Percentiles rank a stretch among this genome's conserved stretches.
Evolutionary conservation across 2,888 invertebrate genomes (phyloP).

Genomic region (Acheta domesticus): DNA sequence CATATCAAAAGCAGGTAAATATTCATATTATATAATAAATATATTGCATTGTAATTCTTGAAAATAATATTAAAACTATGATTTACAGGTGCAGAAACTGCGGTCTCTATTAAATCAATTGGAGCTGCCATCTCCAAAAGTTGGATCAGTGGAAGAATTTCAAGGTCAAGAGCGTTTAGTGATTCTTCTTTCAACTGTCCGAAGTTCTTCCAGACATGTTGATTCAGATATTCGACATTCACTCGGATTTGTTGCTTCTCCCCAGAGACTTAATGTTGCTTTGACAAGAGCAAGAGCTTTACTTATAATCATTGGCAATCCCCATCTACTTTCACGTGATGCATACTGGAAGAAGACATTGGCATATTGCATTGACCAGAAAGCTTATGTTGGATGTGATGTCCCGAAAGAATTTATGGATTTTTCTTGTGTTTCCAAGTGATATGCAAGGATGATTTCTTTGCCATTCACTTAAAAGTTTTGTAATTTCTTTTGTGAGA

Average conservation of each 20-base stretch:
- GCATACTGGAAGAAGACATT: slow-evolving; percentile 62
- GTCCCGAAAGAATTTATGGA: slow-evolving; percentile 47
- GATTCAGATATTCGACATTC: slow-evolving; percentile 47
- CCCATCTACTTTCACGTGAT: slow-evolving; percentile 64
- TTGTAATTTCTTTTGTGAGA: too few species aligned
- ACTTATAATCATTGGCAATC: slow-evolving; percentile 80
- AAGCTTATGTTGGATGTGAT: slow-evolving; percentile 69
- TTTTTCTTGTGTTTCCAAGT: background rate
- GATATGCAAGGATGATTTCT: too few species aligned
- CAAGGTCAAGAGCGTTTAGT: slow-evolving; percentile 76
- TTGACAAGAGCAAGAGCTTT: slow-evolving; percentile 79
- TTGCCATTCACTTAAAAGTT: too few species aligned
- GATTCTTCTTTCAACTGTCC: slow-evolving; percentile 68
- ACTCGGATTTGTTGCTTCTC: slow-evolving; percentile 69
- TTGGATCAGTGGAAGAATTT: slow-evolving; percentile 82
- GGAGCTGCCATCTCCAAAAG: slow-evolving; percentile 56
- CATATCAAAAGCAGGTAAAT: slow-evolving; percentile 85
- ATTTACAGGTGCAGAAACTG: slow-evolving; percentile 60
- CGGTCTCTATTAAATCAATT: slow-evolving; percentile 54
- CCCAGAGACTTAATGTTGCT: slow-evolving; percentile 84
- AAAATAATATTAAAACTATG: background rate
- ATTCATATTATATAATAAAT: background rate
- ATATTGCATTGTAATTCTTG: background rate
- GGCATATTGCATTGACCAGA: slow-evolving; percentile 58
- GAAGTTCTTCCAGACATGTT: slow-evolving; percentile 49